Evolutionary conservation across 2,888 invertebrate genomes (phyloP).

Genomic region (Belgica antarctica): DNA sequence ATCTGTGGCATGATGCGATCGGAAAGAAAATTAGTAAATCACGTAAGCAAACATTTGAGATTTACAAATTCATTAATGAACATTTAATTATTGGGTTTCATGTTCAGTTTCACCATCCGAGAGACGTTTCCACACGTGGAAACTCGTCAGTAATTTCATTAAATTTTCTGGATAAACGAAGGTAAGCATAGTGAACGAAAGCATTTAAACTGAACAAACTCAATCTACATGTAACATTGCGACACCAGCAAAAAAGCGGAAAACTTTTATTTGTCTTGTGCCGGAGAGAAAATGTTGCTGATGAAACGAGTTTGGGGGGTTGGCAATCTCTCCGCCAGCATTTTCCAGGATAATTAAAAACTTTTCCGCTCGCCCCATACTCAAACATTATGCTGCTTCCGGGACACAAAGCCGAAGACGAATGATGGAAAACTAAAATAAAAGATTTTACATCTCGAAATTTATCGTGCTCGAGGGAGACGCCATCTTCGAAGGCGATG

Average conservation of each 20-base stretch:
- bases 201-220: conserved; percentile 22
- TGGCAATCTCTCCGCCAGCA: conserved; percentile 31
- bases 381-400: neutral
- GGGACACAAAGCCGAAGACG: neutral
- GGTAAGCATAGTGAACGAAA: neutral
- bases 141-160: neutral
- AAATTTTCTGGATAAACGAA: neutral
- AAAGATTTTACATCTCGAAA: neutral
- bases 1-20: neutral
- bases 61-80: conserved; percentile 44
- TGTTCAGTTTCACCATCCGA: conserved; percentile 17
- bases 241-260: neutral
- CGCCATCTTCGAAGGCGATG: neutral
- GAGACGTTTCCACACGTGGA: neutral
- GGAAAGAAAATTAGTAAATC: conserved; percentile 34
- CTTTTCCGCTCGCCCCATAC: conserved; percentile 9
- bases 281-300: conserved; percentile 19
- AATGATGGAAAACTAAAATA: conserved; percentile 13
- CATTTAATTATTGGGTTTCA: conserved; percentile 42
- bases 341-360: conserved; percentile 37
- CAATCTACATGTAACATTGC: conserved; percentile 9
- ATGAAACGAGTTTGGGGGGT: conserved; percentile 9
- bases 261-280: conserved; percentile 26
- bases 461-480: neutral
- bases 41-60: conserved; percentile 43